These are phyloP conservation scores for Mycalesis mineus DNA, from an alignment of 2,888 invertebrate species.

Conservation along the genomic window DNA sequence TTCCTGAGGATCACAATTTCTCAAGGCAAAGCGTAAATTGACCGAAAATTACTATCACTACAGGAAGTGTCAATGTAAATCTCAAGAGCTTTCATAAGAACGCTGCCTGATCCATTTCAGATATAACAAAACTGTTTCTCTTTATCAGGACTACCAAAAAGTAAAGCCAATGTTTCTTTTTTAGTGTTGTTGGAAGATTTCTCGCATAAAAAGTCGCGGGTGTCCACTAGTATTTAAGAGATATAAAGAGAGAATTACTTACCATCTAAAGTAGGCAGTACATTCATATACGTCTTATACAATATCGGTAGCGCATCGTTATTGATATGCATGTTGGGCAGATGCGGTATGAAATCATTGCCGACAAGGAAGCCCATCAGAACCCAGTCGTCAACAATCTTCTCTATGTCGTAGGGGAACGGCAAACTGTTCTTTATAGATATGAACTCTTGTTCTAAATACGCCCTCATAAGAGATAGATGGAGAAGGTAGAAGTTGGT, in stretches of 20 bases:
- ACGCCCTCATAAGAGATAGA: conserved; percentile 93
- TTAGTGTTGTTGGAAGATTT: too few relatives aligned
- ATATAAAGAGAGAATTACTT: conserved; percentile 40
- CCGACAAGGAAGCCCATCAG: conserved; percentile 98
- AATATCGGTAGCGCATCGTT: conserved; percentile 92
- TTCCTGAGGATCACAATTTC: too few relatives aligned
- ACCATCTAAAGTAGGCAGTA: conserved; percentile 92
- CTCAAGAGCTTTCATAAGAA: too few relatives aligned
- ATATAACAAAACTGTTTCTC: too few relatives aligned
- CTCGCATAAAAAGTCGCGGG: too few relatives aligned
- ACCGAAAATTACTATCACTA: too few relatives aligned
- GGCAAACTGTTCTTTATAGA: conserved; percentile 81
- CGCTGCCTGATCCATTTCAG: too few relatives aligned
- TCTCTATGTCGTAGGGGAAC: conserved; percentile 91
- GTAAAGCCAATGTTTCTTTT: too few relatives aligned
- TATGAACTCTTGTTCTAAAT: conserved; percentile 93
- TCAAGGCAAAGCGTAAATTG: too few relatives aligned
- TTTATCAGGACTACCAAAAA: too few relatives aligned
- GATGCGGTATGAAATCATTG: conserved; percentile 98
- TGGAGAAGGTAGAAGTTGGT: conserved; percentile 96
- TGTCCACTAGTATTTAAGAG: too few relatives aligned
- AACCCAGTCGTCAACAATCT: conserved; percentile 98
- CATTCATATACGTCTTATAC: conserved; percentile 91
- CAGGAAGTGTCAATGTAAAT: too few relatives aligned
- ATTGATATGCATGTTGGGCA: conserved; percentile 96